These are phyloP conservation scores for Columba janthina DNA, from an alignment of 2,113 vertebrate genomes.

Conservation along the genomic window DNA sequence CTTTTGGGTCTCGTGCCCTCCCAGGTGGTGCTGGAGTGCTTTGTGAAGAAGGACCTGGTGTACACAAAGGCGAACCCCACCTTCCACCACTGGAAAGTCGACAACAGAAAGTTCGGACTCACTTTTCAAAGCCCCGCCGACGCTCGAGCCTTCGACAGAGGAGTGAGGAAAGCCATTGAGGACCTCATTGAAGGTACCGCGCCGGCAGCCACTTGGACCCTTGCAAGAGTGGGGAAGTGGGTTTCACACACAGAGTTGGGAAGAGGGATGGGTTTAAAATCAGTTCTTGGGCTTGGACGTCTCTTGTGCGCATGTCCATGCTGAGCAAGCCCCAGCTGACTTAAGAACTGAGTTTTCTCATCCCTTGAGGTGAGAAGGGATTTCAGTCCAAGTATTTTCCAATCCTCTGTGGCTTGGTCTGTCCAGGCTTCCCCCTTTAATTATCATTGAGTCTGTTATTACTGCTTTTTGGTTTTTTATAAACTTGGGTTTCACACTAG, in stretches of 20 bases:
- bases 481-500: neutral
- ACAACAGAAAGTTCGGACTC: constrained; percentile 93
- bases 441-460: neutral
- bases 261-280: neutral
- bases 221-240: neutral
- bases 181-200: constrained; percentile 95
- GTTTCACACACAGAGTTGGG: neutral
- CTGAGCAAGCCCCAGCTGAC: neutral
- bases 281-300: neutral
- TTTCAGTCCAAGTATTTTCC: neutral
- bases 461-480: neutral
- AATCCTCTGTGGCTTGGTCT: neutral
- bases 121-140: constrained; percentile 98
- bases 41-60: constrained; percentile 93
- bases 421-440: neutral
- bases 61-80: constrained; percentile 99
- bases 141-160: constrained; percentile 95
- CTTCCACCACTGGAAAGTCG: constrained; percentile 98
- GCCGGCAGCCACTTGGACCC: neutral
- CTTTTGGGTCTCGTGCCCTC: constrained; percentile 39
- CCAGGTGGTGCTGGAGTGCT: constrained; percentile 97
- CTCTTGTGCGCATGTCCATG: rapidly evolving
- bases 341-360: neutral
- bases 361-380: neutral
- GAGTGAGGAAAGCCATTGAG: constrained; percentile 96